Conservation (phyloP, 1,140 invertebrate genomes). For the Sweltsa coloradensis region DNA sequence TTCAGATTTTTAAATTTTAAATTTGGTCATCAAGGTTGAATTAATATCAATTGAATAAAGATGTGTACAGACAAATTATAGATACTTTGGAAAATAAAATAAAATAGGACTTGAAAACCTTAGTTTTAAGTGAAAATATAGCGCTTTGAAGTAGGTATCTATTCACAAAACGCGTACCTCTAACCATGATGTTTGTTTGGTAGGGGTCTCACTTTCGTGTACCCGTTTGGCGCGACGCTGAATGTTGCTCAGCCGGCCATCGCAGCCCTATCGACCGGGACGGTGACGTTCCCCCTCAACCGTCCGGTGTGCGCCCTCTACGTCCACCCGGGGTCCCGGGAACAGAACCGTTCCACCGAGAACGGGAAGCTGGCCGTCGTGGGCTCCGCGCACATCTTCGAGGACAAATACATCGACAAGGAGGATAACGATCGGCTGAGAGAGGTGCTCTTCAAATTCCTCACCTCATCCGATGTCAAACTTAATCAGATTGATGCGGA, state of each 20-base stretch:
- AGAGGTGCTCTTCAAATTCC: conserved; percentile 77
- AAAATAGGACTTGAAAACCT: too few species aligned
- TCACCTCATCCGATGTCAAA: conserved; percentile 55
- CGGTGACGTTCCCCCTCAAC: conserved; percentile 85
- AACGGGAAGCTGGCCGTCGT: conserved; percentile 10
- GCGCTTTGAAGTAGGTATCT: too few species aligned
- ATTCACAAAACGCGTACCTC: neutral
- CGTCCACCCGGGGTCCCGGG: conserved; percentile 28
- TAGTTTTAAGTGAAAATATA: too few species aligned
- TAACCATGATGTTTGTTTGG: conserved; percentile 21
- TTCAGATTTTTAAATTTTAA: too few species aligned
- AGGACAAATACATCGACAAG: conserved; percentile 83
- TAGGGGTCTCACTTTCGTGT: conserved; percentile 74
- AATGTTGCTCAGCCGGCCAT: conserved; percentile 84
- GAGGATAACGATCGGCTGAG: conserved; percentile 88
- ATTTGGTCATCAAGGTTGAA: too few species aligned
- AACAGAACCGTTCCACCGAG: too few species aligned
- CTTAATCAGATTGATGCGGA: conserved; percentile 78
- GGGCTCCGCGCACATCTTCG: conserved; percentile 65
- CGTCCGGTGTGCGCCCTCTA: conserved; percentile 84
- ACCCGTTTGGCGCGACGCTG: conserved; percentile 90
- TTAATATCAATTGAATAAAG: too few species aligned
- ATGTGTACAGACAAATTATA: too few species aligned
- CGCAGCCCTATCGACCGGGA: conserved; percentile 82
- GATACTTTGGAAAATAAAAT: too few species aligned